Conservation (phyloP, 2,888 invertebrate species). For the Altica lythri region DNA sequence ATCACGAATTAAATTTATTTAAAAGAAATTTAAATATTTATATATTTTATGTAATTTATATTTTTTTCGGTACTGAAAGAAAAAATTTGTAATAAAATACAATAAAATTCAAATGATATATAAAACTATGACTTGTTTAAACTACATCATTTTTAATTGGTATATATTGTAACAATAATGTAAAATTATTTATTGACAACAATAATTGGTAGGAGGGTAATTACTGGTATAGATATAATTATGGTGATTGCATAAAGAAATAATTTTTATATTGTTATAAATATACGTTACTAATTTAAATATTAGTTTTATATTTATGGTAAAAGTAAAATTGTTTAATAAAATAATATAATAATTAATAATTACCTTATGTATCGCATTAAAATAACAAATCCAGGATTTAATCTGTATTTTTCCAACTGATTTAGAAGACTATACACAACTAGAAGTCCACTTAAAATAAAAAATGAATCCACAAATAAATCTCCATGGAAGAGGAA, state of each 20-base stretch:
- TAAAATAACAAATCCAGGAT: slow-evolving; percentile 60
- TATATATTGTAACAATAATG: neutral
- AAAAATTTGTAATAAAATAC: too few species aligned
- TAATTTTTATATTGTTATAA: slow-evolving; percentile 4
- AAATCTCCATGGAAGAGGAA: slow-evolving; percentile 66
- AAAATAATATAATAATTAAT: neutral
- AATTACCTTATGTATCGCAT: slow-evolving; percentile 67
- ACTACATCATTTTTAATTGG: neutral
- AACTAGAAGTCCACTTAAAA: slow-evolving; percentile 65
- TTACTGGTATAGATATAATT: slow-evolving; percentile 4
- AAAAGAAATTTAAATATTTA: too few species aligned
- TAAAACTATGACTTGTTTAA: slow-evolving; percentile 1
- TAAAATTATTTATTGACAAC: slow-evolving; percentile 5
- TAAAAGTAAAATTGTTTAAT: neutral
- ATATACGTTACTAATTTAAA: neutral
- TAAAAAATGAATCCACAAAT: slow-evolving; percentile 69
- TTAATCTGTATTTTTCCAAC: slow-evolving; percentile 55
- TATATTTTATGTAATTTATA: too few species aligned
- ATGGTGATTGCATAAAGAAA: slow-evolving; percentile 5
- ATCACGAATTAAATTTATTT: too few species aligned
- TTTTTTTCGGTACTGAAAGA: too few species aligned
- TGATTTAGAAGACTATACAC: slow-evolving; percentile 58
- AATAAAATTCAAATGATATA: too few species aligned
- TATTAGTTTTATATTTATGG: neutral
- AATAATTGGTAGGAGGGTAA: slow-evolving; percentile 9